A percentile compares a stretch with the other conserved stretches of the same genome.
Conservation (phyloP, 2,797 vertebrate genomes). For the Chiropotes sagulatus region DNA sequence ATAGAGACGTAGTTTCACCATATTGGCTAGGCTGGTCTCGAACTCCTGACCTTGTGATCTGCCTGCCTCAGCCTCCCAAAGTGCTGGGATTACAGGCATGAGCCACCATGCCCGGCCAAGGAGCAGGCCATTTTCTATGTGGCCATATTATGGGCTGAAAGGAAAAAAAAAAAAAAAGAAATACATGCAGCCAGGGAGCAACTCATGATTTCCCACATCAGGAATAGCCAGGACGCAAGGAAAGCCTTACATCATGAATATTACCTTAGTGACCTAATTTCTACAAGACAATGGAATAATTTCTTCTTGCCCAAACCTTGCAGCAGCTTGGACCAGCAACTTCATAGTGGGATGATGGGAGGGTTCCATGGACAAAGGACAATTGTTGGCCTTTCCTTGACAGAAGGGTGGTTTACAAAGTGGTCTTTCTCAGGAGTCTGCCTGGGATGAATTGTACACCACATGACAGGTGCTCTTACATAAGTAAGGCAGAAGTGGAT, state of each 20-base stretch:
- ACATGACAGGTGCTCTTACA: slow-evolving; percentile 40
- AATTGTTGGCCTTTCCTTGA: slow-evolving; percentile 38
- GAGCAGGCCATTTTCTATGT: neutral
- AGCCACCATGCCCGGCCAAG: no score
- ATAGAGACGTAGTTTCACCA: no score
- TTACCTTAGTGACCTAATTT: slow-evolving; percentile 62
- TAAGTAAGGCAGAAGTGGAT: slow-evolving; percentile 42
- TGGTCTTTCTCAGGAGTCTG: slow-evolving; percentile 53
- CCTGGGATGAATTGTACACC: slow-evolving; percentile 34
- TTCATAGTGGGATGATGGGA: neutral
- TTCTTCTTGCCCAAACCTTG: slow-evolving; percentile 51
- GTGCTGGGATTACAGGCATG: no score
- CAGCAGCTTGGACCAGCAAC: slow-evolving; percentile 31
- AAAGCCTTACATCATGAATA: slow-evolving; percentile 58
- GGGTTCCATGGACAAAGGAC: slow-evolving; percentile 57
- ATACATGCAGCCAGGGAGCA: neutral
- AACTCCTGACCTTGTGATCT: no score
- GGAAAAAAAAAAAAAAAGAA: neutral
- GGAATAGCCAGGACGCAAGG: slow-evolving; percentile 6
- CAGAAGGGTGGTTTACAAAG: slow-evolving; percentile 60
- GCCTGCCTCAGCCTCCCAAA: no score
- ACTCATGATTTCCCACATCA: neutral
- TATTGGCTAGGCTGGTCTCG: no score
- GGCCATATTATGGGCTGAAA: neutral
- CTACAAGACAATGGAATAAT: slow-evolving; percentile 54